Percentiles rank a stretch among this genome's conserved stretches.
phyloP scores from a whole-genome alignment of 2,113 vertebrate species.

The Polyodon spathula region DNA sequence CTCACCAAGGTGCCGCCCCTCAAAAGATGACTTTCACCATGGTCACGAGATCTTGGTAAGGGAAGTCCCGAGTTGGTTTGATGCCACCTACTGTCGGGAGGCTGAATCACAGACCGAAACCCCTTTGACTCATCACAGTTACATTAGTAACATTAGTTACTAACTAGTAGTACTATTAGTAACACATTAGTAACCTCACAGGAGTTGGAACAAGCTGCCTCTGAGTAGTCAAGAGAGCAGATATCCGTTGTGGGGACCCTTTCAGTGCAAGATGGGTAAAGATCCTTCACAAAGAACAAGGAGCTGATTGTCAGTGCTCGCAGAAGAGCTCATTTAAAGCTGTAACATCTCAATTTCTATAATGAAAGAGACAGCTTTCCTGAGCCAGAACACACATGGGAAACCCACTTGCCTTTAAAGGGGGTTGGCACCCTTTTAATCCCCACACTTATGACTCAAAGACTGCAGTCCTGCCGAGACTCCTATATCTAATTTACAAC shows the following conservation, averaged over 20 bases:
- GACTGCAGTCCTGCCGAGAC: slow-evolving; percentile 38
- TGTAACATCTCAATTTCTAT: slow-evolving; percentile 44
- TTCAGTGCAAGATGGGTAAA: background rate
- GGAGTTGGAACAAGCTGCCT: background rate
- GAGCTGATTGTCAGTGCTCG: slow-evolving; percentile 39
- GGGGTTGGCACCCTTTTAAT: slow-evolving; percentile 39
- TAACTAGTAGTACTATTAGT: too few relatives aligned
- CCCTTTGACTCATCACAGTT: too few relatives aligned
- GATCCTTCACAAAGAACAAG: slow-evolving; percentile 32
- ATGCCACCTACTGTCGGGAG: too few relatives aligned
- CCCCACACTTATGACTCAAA: slow-evolving; percentile 26
- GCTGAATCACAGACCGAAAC: too few relatives aligned
- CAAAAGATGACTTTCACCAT: too few relatives aligned
- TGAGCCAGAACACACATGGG: slow-evolving; percentile 55
- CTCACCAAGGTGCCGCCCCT: too few relatives aligned
- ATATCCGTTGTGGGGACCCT: background rate
- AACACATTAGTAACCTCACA: background rate
- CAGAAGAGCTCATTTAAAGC: slow-evolving; percentile 39
- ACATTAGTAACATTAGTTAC: too few relatives aligned
- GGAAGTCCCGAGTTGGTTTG: too few relatives aligned
- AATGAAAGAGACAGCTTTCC: slow-evolving; percentile 41
- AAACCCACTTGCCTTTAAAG: slow-evolving; percentile 58
- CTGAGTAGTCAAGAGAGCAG: background rate
- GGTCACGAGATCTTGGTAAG: too few relatives aligned
- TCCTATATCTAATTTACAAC: slow-evolving; percentile 42